Conservation (phyloP, 2,797 vertebrate species). For the Coendou prehensilis region DNA sequence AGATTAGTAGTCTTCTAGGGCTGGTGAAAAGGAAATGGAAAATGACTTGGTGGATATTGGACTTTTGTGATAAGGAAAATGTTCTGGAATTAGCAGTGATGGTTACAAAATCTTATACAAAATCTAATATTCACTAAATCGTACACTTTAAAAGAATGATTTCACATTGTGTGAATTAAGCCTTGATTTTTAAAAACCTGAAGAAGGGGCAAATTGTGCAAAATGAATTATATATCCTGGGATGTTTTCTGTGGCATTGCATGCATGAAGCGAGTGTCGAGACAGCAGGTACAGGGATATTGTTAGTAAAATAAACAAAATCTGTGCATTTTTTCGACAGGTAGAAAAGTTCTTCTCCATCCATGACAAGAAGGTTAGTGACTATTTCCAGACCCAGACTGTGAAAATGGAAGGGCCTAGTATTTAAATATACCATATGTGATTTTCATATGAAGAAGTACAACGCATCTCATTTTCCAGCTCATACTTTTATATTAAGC, state of each 20-base stretch:
- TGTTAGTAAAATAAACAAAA: slow-evolving; percentile 40
- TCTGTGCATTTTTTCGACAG: background rate
- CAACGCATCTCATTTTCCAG: slow-evolving; percentile 46
- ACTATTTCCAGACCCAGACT: slow-evolving; percentile 45
- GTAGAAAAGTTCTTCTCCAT: background rate
- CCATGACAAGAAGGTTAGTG: background rate
- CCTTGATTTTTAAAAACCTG: background rate
- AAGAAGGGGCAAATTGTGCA: background rate
- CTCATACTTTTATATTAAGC: slow-evolving; percentile 46
- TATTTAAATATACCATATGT: background rate
- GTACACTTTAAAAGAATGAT: background rate
- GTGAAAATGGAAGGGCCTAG: slow-evolving; percentile 23
- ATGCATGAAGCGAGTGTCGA: background rate
- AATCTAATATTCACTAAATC: background rate
- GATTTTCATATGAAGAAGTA: slow-evolving; percentile 61
- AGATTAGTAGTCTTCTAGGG: background rate
- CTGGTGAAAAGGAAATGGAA: background rate
- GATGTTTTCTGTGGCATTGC: background rate
- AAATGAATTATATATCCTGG: background rate
- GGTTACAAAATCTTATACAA: background rate
- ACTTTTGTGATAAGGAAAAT: background rate
- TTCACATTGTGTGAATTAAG: background rate
- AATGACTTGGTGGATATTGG: background rate
- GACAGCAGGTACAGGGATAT: background rate
- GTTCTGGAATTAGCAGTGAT: background rate